Evolutionary conservation across 2,888 invertebrate species (phyloP).

Genomic region (Aradus depressus): DNA sequence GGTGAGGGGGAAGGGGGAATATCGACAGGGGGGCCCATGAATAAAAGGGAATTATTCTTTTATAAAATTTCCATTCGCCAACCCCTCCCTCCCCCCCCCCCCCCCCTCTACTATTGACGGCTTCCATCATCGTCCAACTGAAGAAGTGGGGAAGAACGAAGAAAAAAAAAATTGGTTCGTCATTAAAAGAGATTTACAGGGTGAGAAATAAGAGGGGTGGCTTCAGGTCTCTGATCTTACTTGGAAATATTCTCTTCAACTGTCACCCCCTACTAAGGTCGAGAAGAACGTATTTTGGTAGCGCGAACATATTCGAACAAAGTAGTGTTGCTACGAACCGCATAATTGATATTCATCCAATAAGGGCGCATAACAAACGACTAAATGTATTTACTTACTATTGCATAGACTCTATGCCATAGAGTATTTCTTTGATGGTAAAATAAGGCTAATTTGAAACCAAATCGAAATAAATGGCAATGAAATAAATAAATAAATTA

Average conservation of each 20-base stretch:
- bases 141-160: neutral
- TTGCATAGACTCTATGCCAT: too few species aligned
- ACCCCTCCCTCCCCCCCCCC: conserved; percentile 2
- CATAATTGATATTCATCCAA: too few species aligned
- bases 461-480: too few species aligned
- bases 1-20: conserved; percentile 1
- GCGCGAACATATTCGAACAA: neutral
- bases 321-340: neutral
- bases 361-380: too few species aligned
- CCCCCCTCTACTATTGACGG: neutral
- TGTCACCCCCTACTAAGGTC: neutral
- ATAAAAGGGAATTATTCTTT: conserved; percentile 20
- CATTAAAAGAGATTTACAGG: conserved; percentile 30
- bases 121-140: neutral
- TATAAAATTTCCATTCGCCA: conserved; percentile 2
- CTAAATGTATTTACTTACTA: too few species aligned
- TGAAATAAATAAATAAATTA: too few species aligned
- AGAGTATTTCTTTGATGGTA: too few species aligned
- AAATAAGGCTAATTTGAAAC: too few species aligned
- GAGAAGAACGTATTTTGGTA: neutral
- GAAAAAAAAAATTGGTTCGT: conserved; percentile 18
- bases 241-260: neutral
- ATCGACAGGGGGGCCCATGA: conserved; percentile 9
- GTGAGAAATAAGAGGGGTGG: too few species aligned
- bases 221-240: too few species aligned